Evolutionary conservation across 2,113 vertebrate species (phyloP).

Genomic region (Thymallus thymallus): DNA sequence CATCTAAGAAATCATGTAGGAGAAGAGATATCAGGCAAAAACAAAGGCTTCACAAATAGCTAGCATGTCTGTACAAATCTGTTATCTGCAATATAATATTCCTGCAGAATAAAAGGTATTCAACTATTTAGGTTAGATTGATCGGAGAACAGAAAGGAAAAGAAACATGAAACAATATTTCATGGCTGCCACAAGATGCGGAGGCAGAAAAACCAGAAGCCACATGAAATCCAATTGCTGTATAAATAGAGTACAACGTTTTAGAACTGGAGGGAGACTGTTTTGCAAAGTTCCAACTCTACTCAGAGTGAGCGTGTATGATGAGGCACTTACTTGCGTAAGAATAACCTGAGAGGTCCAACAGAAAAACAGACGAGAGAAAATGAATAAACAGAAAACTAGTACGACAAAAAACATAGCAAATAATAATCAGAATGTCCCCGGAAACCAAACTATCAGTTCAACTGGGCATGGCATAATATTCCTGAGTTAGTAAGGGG

Average conservation of each 20-base stretch:
- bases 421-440: neutral
- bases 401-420: slow-evolving; percentile 14
- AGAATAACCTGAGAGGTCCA: slow-evolving; percentile 79
- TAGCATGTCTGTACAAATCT: neutral
- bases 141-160: neutral
- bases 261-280: neutral
- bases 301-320: slow-evolving; percentile 15
- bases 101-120: neutral
- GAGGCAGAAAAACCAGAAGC: neutral
- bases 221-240: neutral
- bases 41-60: neutral
- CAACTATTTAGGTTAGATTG: neutral
- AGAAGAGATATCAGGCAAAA: slow-evolving; percentile 54
- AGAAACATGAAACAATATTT: slow-evolving; percentile 5
- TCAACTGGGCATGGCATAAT: slow-evolving; percentile 4
- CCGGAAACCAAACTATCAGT: neutral
- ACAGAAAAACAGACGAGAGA: slow-evolving; percentile 73
- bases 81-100: neutral
- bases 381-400: slow-evolving; percentile 65
- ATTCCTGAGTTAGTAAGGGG: neutral
- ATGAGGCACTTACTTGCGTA: slow-evolving; percentile 84
- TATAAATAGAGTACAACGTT: neutral
- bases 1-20: slow-evolving; percentile 57
- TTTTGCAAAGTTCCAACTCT: neutral
- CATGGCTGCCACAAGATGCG: slow-evolving; percentile 3